Evolutionary conservation across 2,888 invertebrate genomes (phyloP).

Genomic region (Pristionchus japonicus): DNA sequence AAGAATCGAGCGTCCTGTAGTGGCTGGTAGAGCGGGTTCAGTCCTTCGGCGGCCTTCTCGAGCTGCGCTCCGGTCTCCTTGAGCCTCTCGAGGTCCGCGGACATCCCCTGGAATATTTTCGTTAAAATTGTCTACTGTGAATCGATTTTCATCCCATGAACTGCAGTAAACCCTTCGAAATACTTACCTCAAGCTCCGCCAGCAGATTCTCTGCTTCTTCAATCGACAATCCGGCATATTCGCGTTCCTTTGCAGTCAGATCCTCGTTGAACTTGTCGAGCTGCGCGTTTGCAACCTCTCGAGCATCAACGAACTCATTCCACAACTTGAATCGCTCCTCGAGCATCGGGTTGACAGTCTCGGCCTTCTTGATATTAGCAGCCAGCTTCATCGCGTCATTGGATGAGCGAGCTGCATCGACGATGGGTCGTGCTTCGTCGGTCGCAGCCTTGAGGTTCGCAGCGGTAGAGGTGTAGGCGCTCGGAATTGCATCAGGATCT

Average conservation of each 20-base stretch:
- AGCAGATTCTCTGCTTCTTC: conserved; percentile 6
- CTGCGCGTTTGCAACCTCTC: conserved; percentile 57
- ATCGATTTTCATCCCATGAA: not conserved
- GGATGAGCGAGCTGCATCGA: conserved; percentile 48
- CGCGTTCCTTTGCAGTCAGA: not conserved
- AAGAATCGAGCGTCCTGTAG: conserved; percentile 44
- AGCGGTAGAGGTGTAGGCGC: conserved; percentile 36
- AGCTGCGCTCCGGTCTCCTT: conserved; percentile 16
- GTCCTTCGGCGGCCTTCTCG: not conserved
- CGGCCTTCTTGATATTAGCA: conserved; percentile 52
- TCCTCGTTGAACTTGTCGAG: conserved; percentile 54
- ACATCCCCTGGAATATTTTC: conserved; percentile 14
- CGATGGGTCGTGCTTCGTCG: conserved; percentile 46
- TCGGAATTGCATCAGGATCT: conserved; percentile 50
- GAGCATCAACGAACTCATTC: conserved; percentile 59
- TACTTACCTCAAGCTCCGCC: conserved; percentile 25
- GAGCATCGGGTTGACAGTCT: conserved; percentile 54
- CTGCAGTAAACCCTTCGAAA: too few relatives aligned
- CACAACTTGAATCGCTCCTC: conserved; percentile 57
- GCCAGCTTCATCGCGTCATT: conserved; percentile 52
- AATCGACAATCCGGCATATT: not conserved
- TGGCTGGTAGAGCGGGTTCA: conserved; percentile 29
- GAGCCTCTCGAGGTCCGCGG: not conserved
- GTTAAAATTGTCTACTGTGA: not conserved
- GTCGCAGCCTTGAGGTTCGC: conserved; percentile 49